Conservation (phyloP, 1,140 invertebrate species). For the Zaprionus lachaisei region DNA sequence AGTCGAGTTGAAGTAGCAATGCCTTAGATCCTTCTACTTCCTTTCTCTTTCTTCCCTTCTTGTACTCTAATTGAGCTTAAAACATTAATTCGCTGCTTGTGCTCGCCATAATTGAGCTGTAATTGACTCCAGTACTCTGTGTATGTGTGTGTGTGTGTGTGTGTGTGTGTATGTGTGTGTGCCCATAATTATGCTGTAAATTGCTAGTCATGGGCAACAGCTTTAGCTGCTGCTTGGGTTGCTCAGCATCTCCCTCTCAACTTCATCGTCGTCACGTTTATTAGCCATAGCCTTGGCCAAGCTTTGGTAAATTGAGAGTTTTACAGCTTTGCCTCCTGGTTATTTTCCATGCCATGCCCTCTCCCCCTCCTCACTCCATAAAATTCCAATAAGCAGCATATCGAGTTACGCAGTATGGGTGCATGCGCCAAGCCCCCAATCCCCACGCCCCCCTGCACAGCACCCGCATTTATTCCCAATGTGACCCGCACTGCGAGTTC, state of each 20-base stretch:
- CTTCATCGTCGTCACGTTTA: slow-evolving; percentile 47
- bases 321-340: slow-evolving; percentile 40
- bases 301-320: slow-evolving; percentile 71
- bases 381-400: slow-evolving; percentile 64
- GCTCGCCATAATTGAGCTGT: slow-evolving; percentile 68
- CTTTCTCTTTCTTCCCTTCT: neutral
- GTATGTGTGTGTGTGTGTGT: neutral
- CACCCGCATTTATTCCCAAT: slow-evolving; percentile 6
- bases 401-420: slow-evolving; percentile 50
- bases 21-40: slow-evolving; percentile 37
- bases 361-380: neutral
- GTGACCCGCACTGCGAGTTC: neutral
- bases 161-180: slow-evolving; percentile 6
- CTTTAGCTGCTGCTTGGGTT: neutral
- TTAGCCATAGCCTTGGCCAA: slow-evolving; percentile 12
- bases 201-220: slow-evolving; percentile 73
- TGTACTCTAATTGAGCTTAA: slow-evolving; percentile 69
- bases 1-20: slow-evolving; percentile 40
- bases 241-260: slow-evolving; percentile 21
- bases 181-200: slow-evolving; percentile 70
- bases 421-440: slow-evolving; percentile 33
- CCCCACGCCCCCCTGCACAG: slow-evolving; percentile 2
- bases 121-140: slow-evolving; percentile 62
- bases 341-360: slow-evolving; percentile 58
- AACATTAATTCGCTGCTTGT: slow-evolving; percentile 64